These are phyloP conservation scores for Papilio demoleus DNA, from an alignment of 2,888 invertebrate genomes.

Conservation along the genomic window DNA sequence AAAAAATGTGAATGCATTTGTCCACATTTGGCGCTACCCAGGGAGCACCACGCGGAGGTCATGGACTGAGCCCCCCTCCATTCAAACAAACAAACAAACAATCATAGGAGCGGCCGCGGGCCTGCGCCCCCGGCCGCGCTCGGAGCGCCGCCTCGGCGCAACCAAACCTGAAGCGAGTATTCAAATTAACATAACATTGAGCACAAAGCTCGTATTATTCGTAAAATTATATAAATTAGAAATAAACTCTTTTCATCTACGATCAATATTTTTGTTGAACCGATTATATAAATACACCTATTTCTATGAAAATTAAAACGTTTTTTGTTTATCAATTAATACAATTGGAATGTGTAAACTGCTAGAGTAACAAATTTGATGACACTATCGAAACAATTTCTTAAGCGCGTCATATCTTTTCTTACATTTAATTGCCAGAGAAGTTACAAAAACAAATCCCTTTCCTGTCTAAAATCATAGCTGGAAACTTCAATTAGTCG, in stretches of 20 bases:
- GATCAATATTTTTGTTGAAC: conserved; percentile 4
- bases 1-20: conserved; percentile 66
- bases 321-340: background rate
- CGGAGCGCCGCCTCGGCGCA: conserved; percentile 16
- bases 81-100: conserved; percentile 57
- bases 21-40: conserved; percentile 82
- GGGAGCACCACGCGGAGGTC: conserved; percentile 82
- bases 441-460: too few species aligned
- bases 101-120: too few species aligned
- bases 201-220: conserved; percentile 13
- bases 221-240: conserved; percentile 31
- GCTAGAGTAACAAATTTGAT: conserved; percentile 33
- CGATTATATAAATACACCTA: conserved; percentile 19
- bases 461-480: too few species aligned
- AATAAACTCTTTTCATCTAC: conserved; percentile 1
- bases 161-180: conserved; percentile 28
- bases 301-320: conserved; percentile 14
- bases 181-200: conserved; percentile 3
- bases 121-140: conserved; percentile 18
- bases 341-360: conserved; percentile 6
- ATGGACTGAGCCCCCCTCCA: conserved; percentile 80
- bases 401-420: too few species aligned
- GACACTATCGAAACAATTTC: background rate
- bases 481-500: too few species aligned
- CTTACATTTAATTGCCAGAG: too few species aligned